A percentile compares a stretch with the other conserved stretches of the same genome.
Evolutionary conservation across 2,797 vertebrate species (phyloP).

Genomic region (Catamblyrhynchus diadema): DNA sequence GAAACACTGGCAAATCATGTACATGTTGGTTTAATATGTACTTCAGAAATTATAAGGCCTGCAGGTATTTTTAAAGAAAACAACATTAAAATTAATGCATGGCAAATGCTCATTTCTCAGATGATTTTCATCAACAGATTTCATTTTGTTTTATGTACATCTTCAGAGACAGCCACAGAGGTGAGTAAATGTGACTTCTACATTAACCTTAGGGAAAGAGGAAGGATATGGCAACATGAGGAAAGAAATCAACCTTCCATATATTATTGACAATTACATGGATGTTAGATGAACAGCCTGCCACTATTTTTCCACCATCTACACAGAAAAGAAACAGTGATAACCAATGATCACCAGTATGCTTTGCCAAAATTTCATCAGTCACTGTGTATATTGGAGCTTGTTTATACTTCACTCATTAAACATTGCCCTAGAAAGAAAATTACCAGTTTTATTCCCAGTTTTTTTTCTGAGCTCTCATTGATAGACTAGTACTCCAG

Average conservation of each 20-base stretch:
- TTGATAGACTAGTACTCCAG: background rate
- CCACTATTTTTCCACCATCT: background rate
- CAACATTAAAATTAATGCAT: background rate
- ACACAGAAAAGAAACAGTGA: background rate
- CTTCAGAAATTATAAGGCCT: background rate
- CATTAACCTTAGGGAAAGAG: background rate
- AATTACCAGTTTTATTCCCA: background rate
- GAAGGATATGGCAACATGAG: background rate
- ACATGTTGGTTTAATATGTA: slow-evolving; percentile 49
- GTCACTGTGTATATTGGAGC: background rate
- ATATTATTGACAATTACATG: background rate
- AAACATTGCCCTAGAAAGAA: background rate
- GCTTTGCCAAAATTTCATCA: background rate
- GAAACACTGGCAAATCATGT: slow-evolving; percentile 23
- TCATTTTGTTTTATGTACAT: background rate
- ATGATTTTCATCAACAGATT: background rate
- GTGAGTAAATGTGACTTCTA: background rate
- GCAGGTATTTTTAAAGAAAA: background rate
- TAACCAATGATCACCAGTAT: background rate
- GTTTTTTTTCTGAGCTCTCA: background rate
- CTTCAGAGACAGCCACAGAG: background rate
- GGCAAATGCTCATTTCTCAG: background rate
- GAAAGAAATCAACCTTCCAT: background rate
- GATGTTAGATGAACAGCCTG: background rate
- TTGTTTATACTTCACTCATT: background rate